These are phyloP conservation scores for Epirrhoe tristata DNA, from an alignment of 2,888 invertebrate genomes.

Conservation along the genomic window DNA sequence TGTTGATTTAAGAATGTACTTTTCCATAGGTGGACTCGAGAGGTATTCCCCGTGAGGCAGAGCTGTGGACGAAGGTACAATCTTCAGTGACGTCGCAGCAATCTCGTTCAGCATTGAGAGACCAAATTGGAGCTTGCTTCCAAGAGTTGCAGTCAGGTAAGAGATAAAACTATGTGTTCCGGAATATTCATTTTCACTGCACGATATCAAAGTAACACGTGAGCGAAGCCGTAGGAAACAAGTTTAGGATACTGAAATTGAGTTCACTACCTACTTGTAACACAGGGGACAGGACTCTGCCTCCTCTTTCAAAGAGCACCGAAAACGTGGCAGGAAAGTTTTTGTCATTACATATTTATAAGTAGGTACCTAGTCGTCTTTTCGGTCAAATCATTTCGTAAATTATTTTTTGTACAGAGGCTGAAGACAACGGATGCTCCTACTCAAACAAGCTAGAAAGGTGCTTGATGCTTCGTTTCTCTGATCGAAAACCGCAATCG, in stretches of 20 bases:
- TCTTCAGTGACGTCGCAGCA: constrained; percentile 74
- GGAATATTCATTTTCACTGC: no score
- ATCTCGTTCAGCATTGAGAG: constrained; percentile 65
- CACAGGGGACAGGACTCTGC: no score
- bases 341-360: neutral
- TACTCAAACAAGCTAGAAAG: constrained; percentile 79
- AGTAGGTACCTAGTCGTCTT: no score
- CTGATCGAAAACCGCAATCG: constrained; percentile 60
- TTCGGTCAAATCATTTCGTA: neutral
- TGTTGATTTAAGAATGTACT: constrained; percentile 9
- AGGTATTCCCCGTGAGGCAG: constrained; percentile 77
- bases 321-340: neutral
- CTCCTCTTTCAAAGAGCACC: no score
- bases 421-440: constrained; percentile 79
- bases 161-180: neutral
- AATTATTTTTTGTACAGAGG: constrained; percentile 60
- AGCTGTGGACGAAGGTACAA: constrained; percentile 75
- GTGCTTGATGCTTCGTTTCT: constrained; percentile 75
- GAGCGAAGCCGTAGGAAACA: no score
- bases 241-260: no score
- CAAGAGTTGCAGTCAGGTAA: constrained; percentile 76
- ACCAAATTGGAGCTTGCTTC: constrained; percentile 76
- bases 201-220: no score
- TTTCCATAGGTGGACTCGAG: constrained; percentile 68
- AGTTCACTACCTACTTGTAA: no score